Conservation (phyloP, 2,888 invertebrate species). For the Pomacea canaliculata region DNA sequence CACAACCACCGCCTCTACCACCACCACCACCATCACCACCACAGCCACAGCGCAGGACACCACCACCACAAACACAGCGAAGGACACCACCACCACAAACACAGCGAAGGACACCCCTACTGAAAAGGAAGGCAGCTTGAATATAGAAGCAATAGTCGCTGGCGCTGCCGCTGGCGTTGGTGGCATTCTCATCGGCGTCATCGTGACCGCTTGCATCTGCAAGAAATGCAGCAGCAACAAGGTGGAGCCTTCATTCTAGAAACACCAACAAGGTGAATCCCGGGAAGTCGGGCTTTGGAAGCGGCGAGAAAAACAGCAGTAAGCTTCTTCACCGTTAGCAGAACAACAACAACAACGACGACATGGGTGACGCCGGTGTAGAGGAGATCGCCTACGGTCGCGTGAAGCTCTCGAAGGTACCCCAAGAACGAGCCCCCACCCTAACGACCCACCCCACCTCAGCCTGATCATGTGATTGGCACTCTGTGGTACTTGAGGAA, state of each 20-base stretch:
- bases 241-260: background rate
- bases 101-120: background rate
- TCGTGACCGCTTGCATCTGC: constrained; percentile 4
- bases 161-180: constrained; percentile 12
- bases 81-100: too few relatives aligned
- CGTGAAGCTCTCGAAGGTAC: background rate
- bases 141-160: background rate
- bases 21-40: background rate
- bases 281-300: too few relatives aligned
- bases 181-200: constrained; percentile 3
- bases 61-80: too few relatives aligned
- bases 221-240: constrained; percentile 6
- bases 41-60: background rate
- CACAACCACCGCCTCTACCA: background rate
- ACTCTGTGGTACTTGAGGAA: too few relatives aligned
- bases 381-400: background rate
- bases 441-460: constrained; percentile 6
- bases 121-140: background rate
- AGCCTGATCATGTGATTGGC: constrained; percentile 2
- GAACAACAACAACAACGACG: background rate
- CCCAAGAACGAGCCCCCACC: background rate
- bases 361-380: too few relatives aligned
- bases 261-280: too few relatives aligned
- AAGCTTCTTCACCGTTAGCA: background rate
- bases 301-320: background rate